Conservation (phyloP, 2,888 invertebrate species). For the Euplagia quadripunctaria region DNA sequence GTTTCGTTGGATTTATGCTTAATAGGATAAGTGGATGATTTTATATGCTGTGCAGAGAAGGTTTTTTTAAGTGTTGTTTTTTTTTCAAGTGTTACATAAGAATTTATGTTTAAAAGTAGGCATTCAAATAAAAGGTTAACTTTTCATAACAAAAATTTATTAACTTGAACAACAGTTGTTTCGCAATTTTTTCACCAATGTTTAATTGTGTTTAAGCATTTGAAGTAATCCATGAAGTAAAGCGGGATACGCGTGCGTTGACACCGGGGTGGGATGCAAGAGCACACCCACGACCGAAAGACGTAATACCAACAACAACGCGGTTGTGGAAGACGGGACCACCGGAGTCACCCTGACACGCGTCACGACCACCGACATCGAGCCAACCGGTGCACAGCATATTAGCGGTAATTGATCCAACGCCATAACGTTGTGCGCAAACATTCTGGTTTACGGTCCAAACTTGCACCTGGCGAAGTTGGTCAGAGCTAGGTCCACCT, state of each 20-base stretch:
- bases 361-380: slow-evolving; percentile 62
- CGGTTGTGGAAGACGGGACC: slow-evolving; percentile 67
- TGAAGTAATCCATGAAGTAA: slow-evolving; percentile 61
- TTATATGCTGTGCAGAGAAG: too few relatives aligned
- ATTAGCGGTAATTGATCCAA: slow-evolving; percentile 55
- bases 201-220: slow-evolving; percentile 40
- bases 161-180: too few relatives aligned
- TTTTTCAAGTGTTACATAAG: too few relatives aligned
- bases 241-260: slow-evolving; percentile 63
- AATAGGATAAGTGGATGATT: too few relatives aligned
- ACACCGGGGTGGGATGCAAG: slow-evolving; percentile 63
- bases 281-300: slow-evolving; percentile 63
- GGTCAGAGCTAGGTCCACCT: slow-evolving; percentile 36
- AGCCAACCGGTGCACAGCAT: slow-evolving; percentile 70
- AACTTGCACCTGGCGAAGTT: slow-evolving; percentile 62
- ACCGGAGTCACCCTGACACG: slow-evolving; percentile 67
- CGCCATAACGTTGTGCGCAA: slow-evolving; percentile 57
- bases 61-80: too few relatives aligned
- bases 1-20: too few relatives aligned
- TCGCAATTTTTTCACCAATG: too few relatives aligned
- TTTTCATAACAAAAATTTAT: too few relatives aligned
- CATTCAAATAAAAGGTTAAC: too few relatives aligned
- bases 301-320: slow-evolving; percentile 66
- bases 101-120: too few relatives aligned
- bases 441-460: slow-evolving; percentile 56